Evolutionary conservation across 1,140 invertebrate genomes (phyloP).

Genomic region (Eriosoma lanigerum): DNA sequence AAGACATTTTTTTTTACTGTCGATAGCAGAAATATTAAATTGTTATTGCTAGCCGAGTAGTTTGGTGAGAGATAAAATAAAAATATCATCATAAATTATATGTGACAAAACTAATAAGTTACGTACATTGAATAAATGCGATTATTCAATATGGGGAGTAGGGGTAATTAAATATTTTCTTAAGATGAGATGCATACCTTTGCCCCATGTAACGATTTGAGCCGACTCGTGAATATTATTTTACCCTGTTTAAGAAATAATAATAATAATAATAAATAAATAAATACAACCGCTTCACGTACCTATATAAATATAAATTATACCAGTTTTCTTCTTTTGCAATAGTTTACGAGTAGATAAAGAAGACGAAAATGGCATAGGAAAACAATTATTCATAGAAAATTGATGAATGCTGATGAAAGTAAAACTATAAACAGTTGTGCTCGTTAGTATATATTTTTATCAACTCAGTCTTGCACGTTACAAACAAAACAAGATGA

Average conservation of each 20-base stretch:
- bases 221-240: constrained; percentile 4
- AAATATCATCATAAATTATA: not conserved
- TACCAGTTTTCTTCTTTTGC: not conserved
- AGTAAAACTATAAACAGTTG: not conserved
- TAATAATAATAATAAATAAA: too few relatives aligned
- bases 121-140: not conserved
- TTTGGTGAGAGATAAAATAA: too few relatives aligned
- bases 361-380: not conserved
- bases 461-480: not conserved
- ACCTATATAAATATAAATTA: too few relatives aligned
- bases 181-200: not conserved
- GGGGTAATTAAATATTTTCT: not conserved
- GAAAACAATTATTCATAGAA: not conserved
- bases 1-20: too few relatives aligned
- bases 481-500: not conserved
- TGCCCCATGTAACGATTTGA: not conserved
- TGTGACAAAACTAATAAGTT: not conserved
- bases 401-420: not conserved
- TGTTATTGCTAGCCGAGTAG: too few relatives aligned
- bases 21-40: too few relatives aligned
- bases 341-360: not conserved
- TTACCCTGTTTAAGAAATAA: constrained; percentile 9
- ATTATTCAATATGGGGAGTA: not conserved
- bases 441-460: not conserved
- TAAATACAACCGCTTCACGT: too few relatives aligned